A percentile compares a stretch with the other conserved stretches of the same genome.
These are phyloP conservation scores for Phainopepla nitens DNA, from an alignment of 2,113 vertebrate genomes.

Conservation along the genomic window DNA sequence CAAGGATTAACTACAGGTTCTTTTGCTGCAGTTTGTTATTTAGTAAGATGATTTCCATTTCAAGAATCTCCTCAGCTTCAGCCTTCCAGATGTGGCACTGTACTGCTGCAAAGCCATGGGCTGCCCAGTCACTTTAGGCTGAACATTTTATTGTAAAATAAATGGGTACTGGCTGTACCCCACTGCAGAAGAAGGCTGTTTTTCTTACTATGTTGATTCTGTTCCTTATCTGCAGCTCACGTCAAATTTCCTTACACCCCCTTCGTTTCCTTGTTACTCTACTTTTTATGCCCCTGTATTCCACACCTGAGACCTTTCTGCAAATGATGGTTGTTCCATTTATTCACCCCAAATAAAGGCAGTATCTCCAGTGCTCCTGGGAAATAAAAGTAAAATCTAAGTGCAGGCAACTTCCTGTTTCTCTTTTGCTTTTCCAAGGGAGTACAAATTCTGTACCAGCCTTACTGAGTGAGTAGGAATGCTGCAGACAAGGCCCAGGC, in stretches of 20 bases:
- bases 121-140: background rate
- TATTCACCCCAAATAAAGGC: background rate
- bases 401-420: background rate
- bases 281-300: background rate
- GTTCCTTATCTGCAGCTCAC: background rate
- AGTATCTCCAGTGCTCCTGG: background rate
- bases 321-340: rapidly evolving
- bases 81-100: background rate
- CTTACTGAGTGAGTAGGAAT: background rate
- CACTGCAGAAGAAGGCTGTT: background rate
- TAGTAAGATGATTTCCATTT: background rate
- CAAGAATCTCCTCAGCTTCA: background rate
- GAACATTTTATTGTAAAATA: background rate
- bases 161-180: background rate
- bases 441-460: background rate
- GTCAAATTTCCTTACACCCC: background rate
- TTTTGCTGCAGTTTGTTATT: background rate
- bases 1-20: background rate
- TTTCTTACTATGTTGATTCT: background rate
- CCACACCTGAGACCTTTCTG: background rate
- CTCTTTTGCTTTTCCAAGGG: background rate
- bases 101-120: background rate
- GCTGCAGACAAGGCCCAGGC: background rate
- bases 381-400: background rate
- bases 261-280: background rate